A percentile compares a stretch with the other conserved stretches of the same genome.
phyloP scores from a whole-genome alignment of 1,140 invertebrate genomes.

The Macrosteles quadrilineatus region DNA sequence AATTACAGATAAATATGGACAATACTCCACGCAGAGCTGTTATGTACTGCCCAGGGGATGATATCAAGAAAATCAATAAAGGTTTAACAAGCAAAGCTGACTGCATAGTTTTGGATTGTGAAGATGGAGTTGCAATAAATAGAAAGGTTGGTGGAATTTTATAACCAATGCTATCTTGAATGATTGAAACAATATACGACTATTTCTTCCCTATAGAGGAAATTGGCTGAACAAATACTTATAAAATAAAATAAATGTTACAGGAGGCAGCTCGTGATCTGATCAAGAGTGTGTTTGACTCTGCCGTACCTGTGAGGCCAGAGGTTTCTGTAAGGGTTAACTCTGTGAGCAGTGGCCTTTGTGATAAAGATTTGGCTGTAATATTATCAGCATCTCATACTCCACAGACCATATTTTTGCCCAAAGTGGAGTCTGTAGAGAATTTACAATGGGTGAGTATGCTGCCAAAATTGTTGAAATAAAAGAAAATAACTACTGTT shows the following conservation, averaged over 20 bases:
- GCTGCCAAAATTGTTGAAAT: no score
- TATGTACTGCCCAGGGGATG: constrained; percentile 70
- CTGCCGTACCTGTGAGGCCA: constrained; percentile 51
- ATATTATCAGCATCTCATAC: constrained; percentile 55
- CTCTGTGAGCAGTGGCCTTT: constrained; percentile 61
- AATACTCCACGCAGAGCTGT: constrained; percentile 55
- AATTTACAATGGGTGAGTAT: constrained; percentile 54
- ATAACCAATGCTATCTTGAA: no score
- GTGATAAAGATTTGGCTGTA: constrained; percentile 60
- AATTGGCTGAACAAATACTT: no score
- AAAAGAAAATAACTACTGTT: no score
- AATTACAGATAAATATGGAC: no score
- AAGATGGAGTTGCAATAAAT: constrained; percentile 71
- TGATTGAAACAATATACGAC: no score
- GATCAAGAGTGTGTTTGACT: constrained; percentile 55
- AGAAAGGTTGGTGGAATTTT: constrained; percentile 61
- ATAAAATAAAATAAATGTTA: no score
- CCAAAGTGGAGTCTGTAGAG: constrained; percentile 61
- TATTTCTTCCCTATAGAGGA: no score
- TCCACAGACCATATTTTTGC: constrained; percentile 63
- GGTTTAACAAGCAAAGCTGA: constrained; percentile 61
- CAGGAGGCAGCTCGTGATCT: constrained; percentile 59
- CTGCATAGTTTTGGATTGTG: constrained; percentile 69
- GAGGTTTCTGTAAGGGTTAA: constrained; percentile 68
- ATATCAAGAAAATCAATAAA: constrained; percentile 65